phyloP scores from a whole-genome alignment of 2,888 invertebrate genomes.

The Scelioninae gen. 2 region DNA sequence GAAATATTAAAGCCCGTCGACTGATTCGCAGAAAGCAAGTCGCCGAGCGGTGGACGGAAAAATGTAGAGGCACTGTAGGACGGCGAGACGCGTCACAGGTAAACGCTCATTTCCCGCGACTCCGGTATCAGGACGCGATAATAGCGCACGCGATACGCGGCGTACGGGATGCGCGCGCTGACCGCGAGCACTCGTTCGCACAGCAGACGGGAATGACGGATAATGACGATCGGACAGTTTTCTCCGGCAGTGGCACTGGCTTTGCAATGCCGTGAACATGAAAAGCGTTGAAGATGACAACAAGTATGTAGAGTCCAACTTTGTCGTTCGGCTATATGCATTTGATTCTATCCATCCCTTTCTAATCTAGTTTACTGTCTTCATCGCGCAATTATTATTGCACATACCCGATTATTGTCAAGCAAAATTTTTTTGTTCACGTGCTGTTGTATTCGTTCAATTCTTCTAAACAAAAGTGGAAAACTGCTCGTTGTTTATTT shows the following conservation, averaged over 20 bases:
- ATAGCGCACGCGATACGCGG: conserved; percentile 23
- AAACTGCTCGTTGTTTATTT: no score
- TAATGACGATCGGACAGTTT: conserved; percentile 54
- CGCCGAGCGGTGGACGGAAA: conserved; percentile 60
- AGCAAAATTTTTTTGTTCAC: no score
- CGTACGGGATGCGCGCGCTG: conserved; percentile 33
- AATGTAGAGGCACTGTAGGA: conserved; percentile 67
- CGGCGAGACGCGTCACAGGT: conserved; percentile 65
- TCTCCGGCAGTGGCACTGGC: conserved; percentile 39
- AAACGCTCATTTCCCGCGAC: conserved; percentile 51
- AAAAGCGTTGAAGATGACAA: conserved; percentile 46
- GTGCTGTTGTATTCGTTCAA: no score
- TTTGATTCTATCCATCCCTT: conserved; percentile 8
- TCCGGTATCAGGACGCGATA: neutral
- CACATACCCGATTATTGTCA: no score
- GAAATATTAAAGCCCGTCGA: conserved; percentile 65
- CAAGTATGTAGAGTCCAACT: conserved; percentile 44
- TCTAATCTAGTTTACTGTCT: no score
- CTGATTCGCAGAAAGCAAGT: conserved; percentile 61
- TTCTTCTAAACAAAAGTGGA: no score
- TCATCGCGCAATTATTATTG: no score
- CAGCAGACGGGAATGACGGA: conserved; percentile 56
- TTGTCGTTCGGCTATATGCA: conserved; percentile 11
- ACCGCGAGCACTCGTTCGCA: conserved; percentile 34
- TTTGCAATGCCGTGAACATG: conserved; percentile 33